Evolutionary conservation across 2,113 vertebrate genomes (phyloP).

Genomic region (Cairina moschata): DNA sequence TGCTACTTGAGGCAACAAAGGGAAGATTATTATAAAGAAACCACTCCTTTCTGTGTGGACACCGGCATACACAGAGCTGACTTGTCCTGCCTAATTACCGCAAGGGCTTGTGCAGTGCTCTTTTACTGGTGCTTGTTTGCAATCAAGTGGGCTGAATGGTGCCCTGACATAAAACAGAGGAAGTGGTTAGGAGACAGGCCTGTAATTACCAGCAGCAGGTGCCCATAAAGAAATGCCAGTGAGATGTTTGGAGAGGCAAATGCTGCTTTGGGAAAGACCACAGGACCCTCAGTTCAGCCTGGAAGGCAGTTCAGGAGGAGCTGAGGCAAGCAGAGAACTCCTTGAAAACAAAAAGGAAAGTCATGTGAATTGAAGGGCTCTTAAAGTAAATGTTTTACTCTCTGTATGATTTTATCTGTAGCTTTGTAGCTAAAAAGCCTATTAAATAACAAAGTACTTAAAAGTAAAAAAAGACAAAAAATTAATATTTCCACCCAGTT

Average conservation of each 20-base stretch:
- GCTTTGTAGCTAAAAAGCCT: neutral
- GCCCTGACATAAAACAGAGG: conserved; percentile 63
- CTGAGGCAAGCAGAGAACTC: neutral
- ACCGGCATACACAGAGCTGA: neutral
- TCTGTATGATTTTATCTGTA: neutral
- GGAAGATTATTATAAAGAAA: conserved; percentile 23
- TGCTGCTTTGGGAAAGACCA: conserved; percentile 56
- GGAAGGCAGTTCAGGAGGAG: neutral
- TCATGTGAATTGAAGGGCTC: neutral
- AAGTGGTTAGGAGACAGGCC: conserved; percentile 62
- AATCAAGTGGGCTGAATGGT: conserved; percentile 16
- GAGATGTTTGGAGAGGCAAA: conserved; percentile 65
- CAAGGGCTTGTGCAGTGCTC: neutral
- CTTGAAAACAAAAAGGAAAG: conserved; percentile 13
- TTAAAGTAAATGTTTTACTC: neutral
- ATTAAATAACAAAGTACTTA: neutral
- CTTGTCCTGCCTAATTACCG: conserved; percentile 2
- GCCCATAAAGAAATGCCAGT: conserved; percentile 69
- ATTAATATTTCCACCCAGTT: neutral
- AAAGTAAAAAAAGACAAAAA: neutral
- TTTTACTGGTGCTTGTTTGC: conserved; percentile 40
- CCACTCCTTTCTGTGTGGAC: conserved; percentile 3
- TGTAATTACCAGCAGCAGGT: conserved; percentile 80
- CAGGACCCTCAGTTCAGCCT: conserved; percentile 29
- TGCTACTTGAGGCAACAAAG: neutral